Evolutionary conservation across 2,113 vertebrate genomes (phyloP), one percentile per base, ranked within the genome.

Genomic region (Lichenostomus cassidix): DNA sequence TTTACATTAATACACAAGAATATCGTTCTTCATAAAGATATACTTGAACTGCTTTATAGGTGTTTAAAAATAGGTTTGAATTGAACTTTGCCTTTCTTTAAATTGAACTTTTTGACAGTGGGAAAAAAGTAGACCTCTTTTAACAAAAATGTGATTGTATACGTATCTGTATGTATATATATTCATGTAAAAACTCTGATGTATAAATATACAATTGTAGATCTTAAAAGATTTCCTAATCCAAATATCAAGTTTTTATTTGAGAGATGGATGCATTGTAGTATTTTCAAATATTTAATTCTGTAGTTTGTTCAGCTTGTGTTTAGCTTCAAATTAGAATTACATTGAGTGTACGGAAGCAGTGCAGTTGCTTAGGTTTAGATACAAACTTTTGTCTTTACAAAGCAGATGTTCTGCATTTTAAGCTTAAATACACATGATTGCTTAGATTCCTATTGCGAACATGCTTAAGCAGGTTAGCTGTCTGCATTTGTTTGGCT

Each of bases 391-490:
- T 91, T 5, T 55, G 21, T 68, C 27, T 92, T 89, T 76, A 49
- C 44, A 47, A 60, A 60, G 62, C 53, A 55, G 59, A 39, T 56
- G 49, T 55, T 87, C 23, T 95, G 33, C 67, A 47, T 91, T 84
- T 89, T 78, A 82, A 55, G 35, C 31, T 75, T 67, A 95, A 87
- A 87, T 93, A 58, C 21, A 85, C 49, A 68, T 84, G 44, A 65
- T 60, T 87, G 53, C 65, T 87, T 85, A 44, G 70, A 93, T 91
- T 91, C 70, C 44, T 90, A 20, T 7, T 84, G 59, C 0, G 0
- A 75, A 58, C 62, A 3, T 91, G 84, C 90, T 94, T 91, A 78
- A 89, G 87, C 87, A 91, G 78, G 78, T 93, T 94, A 44, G 27
- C 44, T 91, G 65, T 87, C 81, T 95, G 8, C 53, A 7, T 84